These are phyloP conservation scores for Magallana nippona DNA, from an alignment of 2,888 invertebrate genomes.

Conservation along the genomic window DNA sequence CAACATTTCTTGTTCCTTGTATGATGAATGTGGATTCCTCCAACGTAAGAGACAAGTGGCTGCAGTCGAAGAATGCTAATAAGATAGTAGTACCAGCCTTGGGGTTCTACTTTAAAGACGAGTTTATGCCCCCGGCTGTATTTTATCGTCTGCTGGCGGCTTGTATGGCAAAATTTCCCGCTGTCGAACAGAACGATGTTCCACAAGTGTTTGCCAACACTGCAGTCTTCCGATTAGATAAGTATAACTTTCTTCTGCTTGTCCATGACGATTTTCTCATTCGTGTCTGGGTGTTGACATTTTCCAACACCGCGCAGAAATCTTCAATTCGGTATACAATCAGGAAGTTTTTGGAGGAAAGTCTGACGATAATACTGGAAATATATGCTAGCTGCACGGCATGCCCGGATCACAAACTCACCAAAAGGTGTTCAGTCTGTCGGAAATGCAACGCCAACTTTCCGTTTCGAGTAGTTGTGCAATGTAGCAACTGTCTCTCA, in stretches of 20 bases:
- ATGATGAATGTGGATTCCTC: background rate
- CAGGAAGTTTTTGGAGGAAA: conserved; percentile 22
- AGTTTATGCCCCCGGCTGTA: conserved; percentile 44
- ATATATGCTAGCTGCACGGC: conserved; percentile 16
- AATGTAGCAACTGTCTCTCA: background rate
- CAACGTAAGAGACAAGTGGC: background rate
- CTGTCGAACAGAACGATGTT: conserved; percentile 18
- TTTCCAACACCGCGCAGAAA: background rate
- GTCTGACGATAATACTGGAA: background rate
- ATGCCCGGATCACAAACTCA: conserved; percentile 19
- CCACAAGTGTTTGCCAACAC: background rate
- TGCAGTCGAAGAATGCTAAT: background rate
- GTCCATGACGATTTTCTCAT: conserved; percentile 18
- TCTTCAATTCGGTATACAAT: conserved; percentile 10
- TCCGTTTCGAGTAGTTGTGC: background rate
- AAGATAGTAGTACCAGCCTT: background rate
- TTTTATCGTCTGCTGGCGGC: conserved; percentile 36
- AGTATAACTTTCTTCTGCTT: conserved; percentile 22
- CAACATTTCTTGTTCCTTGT: conserved; percentile 19
- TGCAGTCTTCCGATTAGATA: conserved; percentile 34
- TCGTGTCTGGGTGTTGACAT: conserved; percentile 10
- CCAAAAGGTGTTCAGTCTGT: background rate
- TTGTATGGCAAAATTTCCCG: conserved; percentile 39
- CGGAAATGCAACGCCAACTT: conserved; percentile 1
- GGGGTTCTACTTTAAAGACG: conserved; percentile 39